A percentile compares a stretch with the other conserved stretches of the same genome.
Evolutionary conservation across 2,113 vertebrate species (phyloP).

Genomic region (Scophthalmus maximus): DNA sequence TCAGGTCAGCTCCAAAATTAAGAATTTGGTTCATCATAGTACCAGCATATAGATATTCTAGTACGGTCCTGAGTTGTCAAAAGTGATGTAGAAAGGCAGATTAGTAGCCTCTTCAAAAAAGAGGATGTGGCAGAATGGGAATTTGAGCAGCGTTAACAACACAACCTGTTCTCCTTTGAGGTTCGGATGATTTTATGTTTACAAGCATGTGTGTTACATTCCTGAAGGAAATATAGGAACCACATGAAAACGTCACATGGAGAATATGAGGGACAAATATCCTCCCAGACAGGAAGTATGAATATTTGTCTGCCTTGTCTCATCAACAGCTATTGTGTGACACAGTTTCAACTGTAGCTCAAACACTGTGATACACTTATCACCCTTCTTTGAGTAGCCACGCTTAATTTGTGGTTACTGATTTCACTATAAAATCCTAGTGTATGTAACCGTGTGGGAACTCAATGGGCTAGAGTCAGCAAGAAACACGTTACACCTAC

Average conservation of each 20-base stretch:
- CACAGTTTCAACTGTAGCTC: neutral
- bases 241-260: too few species aligned
- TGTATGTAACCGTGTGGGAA: conserved; percentile 40
- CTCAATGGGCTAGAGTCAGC: conserved; percentile 37
- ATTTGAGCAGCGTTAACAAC: neutral
- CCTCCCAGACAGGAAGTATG: neutral
- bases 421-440: too few species aligned
- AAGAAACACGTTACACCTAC: conserved; percentile 63
- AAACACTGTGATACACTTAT: neutral
- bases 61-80: neutral
- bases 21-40: conserved; percentile 4
- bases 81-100: conserved; percentile 16
- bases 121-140: neutral
- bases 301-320: neutral
- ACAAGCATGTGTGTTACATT: neutral
- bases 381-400: neutral
- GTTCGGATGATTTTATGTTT: conserved; percentile 4
- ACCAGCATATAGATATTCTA: neutral
- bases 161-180: neutral
- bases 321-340: neutral
- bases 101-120: neutral
- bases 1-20: conserved; percentile 24
- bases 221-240: neutral
- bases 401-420: conserved; percentile 5
- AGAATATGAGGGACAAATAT: neutral